Conservation (phyloP, 2,888 invertebrate species). For the Leptogaster cylindrica region DNA sequence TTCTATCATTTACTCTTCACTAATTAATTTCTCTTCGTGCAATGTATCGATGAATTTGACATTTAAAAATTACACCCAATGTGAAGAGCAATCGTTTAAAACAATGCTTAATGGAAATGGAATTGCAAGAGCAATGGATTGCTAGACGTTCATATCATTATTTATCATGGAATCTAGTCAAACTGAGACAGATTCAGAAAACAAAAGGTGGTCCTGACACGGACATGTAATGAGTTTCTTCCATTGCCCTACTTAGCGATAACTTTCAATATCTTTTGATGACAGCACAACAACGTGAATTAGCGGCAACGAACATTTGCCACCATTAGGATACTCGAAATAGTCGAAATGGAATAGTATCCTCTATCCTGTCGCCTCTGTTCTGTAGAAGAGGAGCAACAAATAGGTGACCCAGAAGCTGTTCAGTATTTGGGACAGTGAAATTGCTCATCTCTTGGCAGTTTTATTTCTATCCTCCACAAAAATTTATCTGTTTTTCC, state of each 20-base stretch:
- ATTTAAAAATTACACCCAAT: not conserved
- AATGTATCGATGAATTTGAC: not conserved
- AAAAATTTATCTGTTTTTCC: constrained; percentile 5
- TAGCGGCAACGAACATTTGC: not conserved
- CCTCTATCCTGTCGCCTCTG: not conserved
- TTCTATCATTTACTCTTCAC: not conserved
- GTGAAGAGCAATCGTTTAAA: too few species aligned
- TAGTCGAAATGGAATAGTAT: not conserved
- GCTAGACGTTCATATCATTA: too few species aligned
- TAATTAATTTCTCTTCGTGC: not conserved
- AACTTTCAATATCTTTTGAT: not conserved
- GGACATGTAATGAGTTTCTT: too few species aligned
- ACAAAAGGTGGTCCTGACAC: too few species aligned
- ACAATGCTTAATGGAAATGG: too few species aligned
- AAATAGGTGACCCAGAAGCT: constrained; percentile 3
- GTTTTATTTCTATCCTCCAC: not conserved
- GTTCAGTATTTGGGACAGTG: not conserved
- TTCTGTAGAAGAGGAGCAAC: not conserved
- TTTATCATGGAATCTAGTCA: too few species aligned
- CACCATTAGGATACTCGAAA: not conserved
- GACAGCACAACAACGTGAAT: not conserved
- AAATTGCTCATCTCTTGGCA: not conserved
- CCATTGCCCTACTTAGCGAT: too few species aligned
- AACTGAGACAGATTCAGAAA: too few species aligned
- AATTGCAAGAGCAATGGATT: too few species aligned